Base-by-base conservation (phyloP, 2,113 vertebrate genomes). In the Hydrolagus affinis region DNA sequence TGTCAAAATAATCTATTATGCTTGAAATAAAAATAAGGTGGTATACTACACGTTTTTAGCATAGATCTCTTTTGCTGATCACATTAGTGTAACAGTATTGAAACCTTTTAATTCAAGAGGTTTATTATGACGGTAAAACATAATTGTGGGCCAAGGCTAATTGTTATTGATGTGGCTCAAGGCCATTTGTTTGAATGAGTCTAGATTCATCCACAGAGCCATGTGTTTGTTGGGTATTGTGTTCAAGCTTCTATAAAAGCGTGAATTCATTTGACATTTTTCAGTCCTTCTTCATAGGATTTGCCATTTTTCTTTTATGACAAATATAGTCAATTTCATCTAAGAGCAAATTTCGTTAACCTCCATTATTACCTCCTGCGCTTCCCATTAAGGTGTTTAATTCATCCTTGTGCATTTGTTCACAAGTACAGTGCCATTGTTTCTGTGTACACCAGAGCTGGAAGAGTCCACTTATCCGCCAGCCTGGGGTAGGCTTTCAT, bases 1-100 rank as follows among this genome's bases (percentile, higher is more conserved):
- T 62, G 76, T 68, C 78, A 83, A 83, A 83, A 83, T 83, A 83
- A 83, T 83, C 62, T 83, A 44, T 44, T 44, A 66, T 83, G 60
- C 62, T 62, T 83, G 23, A 62, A 66, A 83, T 83, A 19, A 66
- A 83, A 78, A 72, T 30, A 7, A 28, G 60, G 32, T 83, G 62
- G 25, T 32, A 25, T 15, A 80, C 11, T 28, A 14, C 25, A 83
- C 30, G 25, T 83, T 83, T n/a, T 83, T 83, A 83, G 57, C 59
- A 78, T 59, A 78, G 17, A 62, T 30, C 32, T 23, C 62, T 83
- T 44, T 32, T 64, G 78, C 62, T 83, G 78, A 83, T 62, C 32
- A 4, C 66, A 66, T 10, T 83, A 64, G 78, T 66, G 60, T 11
- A 30, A 83, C 78, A 68, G 59, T 83, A 83, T 66, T 83, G 66